Conservation (phyloP, 2,113 vertebrate species). For the Thymallus thymallus region DNA sequence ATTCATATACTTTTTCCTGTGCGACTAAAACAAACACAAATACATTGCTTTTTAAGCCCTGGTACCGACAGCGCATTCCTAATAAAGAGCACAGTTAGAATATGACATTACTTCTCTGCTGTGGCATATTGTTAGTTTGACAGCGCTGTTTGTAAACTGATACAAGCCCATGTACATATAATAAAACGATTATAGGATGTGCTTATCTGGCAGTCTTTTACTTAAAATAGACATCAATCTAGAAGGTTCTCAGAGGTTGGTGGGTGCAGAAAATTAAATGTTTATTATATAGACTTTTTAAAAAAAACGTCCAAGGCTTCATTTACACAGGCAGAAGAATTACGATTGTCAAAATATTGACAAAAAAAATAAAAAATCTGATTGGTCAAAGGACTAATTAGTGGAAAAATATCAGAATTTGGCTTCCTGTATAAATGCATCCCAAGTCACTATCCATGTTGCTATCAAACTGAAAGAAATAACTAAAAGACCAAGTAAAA, state of each 20-base stretch:
- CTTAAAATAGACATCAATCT: background rate
- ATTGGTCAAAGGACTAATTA: too few relatives aligned
- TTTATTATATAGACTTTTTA: background rate
- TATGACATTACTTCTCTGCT: background rate
- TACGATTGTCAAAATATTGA: too few relatives aligned
- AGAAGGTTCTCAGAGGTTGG: background rate
- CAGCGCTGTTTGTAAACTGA: background rate
- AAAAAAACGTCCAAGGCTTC: background rate
- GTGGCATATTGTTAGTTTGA: background rate
- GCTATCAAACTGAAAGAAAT: background rate
- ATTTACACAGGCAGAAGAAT: too few relatives aligned
- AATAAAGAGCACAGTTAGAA: background rate
- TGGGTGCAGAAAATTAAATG: background rate
- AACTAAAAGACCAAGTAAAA: too few relatives aligned
- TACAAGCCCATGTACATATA: background rate
- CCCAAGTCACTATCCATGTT: too few relatives aligned
- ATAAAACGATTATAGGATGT: background rate
- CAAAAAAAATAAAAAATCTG: too few relatives aligned
- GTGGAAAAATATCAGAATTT: too few relatives aligned
- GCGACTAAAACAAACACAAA: background rate
- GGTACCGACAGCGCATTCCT: background rate
- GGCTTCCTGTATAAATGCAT: too few relatives aligned
- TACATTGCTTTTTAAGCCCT: background rate
- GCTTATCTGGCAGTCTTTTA: conserved; percentile 2
- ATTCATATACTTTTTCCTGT: background rate